Base-by-base conservation (phyloP, 1,140 invertebrate genomes). In the Wasmannia auropunctata region DNA sequence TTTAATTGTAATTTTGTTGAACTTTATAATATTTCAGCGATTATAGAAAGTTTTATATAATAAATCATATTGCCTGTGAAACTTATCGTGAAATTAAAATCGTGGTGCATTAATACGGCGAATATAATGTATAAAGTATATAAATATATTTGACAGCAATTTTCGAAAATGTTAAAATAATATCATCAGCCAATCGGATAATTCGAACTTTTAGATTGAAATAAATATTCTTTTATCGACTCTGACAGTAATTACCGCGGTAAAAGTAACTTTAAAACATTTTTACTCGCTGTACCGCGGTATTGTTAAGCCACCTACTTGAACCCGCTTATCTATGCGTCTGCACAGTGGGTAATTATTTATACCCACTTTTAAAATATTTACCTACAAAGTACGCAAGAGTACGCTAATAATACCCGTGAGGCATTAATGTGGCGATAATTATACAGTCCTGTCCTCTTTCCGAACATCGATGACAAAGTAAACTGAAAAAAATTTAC, bases 311-410 rank as follows among this genome's bases (percentile, higher is more conserved):
- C 62, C 34, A 70, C 19, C 76, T 69, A 80, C 22, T 80, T 70
- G 8, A 69, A 34, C 46, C 16, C 46, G 63, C 43, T 80, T 80
- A 80, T 80, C 63, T 80, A 54, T 80, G 77, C 77, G 31, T 54
- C 34, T 49, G 46, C 10, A 51, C 46, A 31, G 63, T 34, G 28
- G 46, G 31, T 70, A 80, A 70, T 80, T 80, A 80, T 80, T 80
- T 80, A 69, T 37, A 69, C 34, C 16, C n/a, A 83, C n/a, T 83
- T 43, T 74, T 22, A 46, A n/a, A 83, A 58, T 81, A 60, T 83
- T 58, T 72, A 43, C 49, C 22, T 43, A 72, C 79, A 72, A 58
- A 72, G 25, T 58, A 51, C 6, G 37, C 67, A 25, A 34, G 31
- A 43, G 22, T 43, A 46, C 37, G 51, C 28, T 83, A 80, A 80